A percentile compares a stretch with the other conserved stretches of the same genome.
phyloP scores from a whole-genome alignment of 2,113 vertebrate species.

The Pteruthius melanotis region DNA sequence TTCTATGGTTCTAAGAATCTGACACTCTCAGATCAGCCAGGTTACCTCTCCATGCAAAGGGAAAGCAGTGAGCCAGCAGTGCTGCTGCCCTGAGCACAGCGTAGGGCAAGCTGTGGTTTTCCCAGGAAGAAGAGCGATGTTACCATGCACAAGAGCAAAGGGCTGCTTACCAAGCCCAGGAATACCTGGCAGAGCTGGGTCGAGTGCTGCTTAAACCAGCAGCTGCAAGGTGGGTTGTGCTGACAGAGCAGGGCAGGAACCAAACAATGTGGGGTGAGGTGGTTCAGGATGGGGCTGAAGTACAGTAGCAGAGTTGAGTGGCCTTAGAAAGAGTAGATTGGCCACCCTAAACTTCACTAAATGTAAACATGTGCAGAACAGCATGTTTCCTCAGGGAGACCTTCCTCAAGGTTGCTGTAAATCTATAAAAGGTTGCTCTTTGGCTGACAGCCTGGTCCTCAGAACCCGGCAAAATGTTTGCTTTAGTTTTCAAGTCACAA shows the following conservation, averaged over 20 bases:
- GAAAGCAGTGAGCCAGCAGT: neutral
- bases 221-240: accelerated
- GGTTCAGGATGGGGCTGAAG: neutral
- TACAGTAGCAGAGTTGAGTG: neutral
- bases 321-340: neutral
- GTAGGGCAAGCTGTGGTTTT: neutral
- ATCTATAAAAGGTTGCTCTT: neutral
- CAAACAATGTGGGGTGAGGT: accelerated
- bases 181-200: neutral
- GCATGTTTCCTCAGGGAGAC: neutral
- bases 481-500: neutral
- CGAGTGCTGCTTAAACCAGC: neutral
- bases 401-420: neutral
- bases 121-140: neutral
- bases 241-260: neutral
- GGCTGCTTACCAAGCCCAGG: neutral
- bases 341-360: neutral
- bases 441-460: neutral
- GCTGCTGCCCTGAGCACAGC: accelerated
- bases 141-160: neutral
- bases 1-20: neutral
- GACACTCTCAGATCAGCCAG: neutral
- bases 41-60: neutral
- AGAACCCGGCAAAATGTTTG: neutral
- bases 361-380: neutral